Percentiles rank a stretch among this genome's conserved stretches.
Evolutionary conservation across 2,888 invertebrate species (phyloP).

Genomic region (Brachynemurus nebulosus): DNA sequence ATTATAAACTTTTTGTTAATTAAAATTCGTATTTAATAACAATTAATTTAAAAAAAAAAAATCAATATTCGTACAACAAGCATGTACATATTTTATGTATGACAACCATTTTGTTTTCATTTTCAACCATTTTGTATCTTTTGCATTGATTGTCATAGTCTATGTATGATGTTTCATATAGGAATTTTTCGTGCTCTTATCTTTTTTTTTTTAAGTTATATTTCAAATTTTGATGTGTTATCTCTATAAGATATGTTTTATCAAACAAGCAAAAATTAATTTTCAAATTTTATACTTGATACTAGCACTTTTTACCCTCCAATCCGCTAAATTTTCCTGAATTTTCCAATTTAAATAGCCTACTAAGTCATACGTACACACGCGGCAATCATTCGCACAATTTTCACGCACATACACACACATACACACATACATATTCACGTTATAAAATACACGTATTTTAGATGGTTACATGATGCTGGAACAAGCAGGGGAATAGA

Average conservation of each 20-base stretch:
- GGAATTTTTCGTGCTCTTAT: constrained; percentile 2
- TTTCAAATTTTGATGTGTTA: background rate
- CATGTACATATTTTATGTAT: background rate
- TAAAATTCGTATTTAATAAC: no score
- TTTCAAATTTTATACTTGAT: background rate
- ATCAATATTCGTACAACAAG: no score
- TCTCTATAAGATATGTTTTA: constrained; percentile 1
- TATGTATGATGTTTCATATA: background rate
- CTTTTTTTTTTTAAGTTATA: background rate
- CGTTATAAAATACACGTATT: no score
- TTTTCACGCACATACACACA: no score
- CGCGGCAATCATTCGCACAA: no score
- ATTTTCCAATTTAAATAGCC: background rate
- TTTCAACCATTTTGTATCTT: background rate
- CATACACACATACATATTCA: no score
- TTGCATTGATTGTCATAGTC: background rate
- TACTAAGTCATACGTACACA: no score
- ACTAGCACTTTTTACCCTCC: constrained; percentile 1
- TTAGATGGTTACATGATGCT: no score
- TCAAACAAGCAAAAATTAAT: constrained; percentile 2
- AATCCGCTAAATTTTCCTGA: background rate
- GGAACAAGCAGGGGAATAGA: no score
- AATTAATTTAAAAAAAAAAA: no score
- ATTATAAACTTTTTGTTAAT: no score
- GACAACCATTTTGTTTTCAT: background rate